phyloP scores from a whole-genome alignment of 2,113 vertebrate species.

The Etheostoma cragini region DNA sequence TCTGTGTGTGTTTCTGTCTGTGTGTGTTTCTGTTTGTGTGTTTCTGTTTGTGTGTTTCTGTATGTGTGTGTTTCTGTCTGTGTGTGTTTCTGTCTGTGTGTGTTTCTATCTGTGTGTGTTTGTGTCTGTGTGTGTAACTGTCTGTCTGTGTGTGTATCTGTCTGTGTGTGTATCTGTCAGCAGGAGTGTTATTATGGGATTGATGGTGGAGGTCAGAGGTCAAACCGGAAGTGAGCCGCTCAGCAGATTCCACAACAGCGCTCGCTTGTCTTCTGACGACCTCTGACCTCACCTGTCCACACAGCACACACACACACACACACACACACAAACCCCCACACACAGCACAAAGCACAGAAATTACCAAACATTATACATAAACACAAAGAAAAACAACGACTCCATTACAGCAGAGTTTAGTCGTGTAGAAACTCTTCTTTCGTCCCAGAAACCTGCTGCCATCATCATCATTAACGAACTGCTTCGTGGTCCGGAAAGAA shows the following conservation, averaged over 20 bases:
- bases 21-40: no score
- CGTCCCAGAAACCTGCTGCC: slow-evolving; percentile 51
- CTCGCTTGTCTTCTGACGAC: slow-evolving; percentile 15
- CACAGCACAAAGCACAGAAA: neutral
- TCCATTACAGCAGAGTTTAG: neutral
- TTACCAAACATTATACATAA: no score
- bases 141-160: no score
- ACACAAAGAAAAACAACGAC: neutral
- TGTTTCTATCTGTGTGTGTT: no score
- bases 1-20: no score
- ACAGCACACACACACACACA: neutral
- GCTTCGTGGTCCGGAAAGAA: slow-evolving; percentile 51
- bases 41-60: no score
- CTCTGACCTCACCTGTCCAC: slow-evolving; percentile 18
- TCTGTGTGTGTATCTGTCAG: no score
- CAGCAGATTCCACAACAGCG: slow-evolving; percentile 22
- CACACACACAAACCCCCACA: neutral
- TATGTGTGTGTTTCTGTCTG: no score
- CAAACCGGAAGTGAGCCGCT: neutral
- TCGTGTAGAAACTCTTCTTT: slow-evolving; percentile 28
- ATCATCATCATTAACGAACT: slow-evolving; percentile 63
- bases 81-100: no score
- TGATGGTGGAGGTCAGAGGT: slow-evolving; percentile 15
- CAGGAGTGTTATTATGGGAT: slow-evolving; percentile 7
- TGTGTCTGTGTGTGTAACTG: no score